Conservation (phyloP, 2,797 vertebrate genomes). For the Carduelis carduelis region DNA sequence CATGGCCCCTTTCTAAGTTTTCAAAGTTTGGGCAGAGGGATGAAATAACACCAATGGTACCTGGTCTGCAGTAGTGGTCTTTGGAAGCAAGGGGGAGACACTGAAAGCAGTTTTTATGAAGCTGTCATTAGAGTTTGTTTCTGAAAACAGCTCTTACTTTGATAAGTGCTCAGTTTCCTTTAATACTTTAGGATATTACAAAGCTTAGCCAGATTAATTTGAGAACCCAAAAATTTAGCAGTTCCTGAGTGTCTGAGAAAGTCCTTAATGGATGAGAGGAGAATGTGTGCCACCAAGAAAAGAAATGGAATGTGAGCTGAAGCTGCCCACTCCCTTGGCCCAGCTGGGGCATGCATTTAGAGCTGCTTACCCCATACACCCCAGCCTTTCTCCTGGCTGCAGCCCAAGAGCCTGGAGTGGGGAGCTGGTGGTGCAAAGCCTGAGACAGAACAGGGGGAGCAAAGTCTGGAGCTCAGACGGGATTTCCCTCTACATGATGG, state of each 20-base stretch:
- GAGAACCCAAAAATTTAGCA: background rate
- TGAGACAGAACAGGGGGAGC: background rate
- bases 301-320: background rate
- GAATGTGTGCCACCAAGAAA: background rate
- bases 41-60: background rate
- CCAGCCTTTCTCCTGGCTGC: background rate
- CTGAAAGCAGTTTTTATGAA: background rate
- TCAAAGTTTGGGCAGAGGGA: background rate
- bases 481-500: background rate
- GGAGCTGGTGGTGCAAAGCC: background rate
- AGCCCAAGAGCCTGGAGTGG: background rate
- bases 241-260: background rate
- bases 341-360: background rate
- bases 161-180: background rate
- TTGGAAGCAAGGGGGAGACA: background rate
- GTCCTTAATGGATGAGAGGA: background rate
- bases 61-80: background rate
- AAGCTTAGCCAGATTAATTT: background rate
- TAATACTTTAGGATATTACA: background rate
- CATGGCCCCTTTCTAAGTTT: background rate
- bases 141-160: background rate
- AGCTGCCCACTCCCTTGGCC: background rate
- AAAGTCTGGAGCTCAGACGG: background rate
- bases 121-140: background rate
- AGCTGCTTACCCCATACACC: rapidly evolving